These are phyloP conservation scores for Eilema griseolum DNA, from an alignment of 2,888 invertebrate species.

Conservation along the genomic window DNA sequence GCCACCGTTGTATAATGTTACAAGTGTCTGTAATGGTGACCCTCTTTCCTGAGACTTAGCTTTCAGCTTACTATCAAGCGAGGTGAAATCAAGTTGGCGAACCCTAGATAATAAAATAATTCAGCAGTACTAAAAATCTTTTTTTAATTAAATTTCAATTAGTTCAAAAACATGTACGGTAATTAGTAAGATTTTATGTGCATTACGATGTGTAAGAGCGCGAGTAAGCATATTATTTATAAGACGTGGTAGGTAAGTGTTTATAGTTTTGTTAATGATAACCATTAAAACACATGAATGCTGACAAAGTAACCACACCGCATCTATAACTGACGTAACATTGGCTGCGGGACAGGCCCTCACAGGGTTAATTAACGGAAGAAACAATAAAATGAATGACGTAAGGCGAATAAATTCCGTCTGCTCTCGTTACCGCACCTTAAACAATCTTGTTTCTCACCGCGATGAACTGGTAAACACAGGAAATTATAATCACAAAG, in stretches of 20 bases:
- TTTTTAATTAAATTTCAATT: too few species aligned
- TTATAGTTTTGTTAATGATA: not conserved
- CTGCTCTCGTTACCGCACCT: constrained; percentile 9
- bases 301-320: not conserved
- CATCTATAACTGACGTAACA: not conserved
- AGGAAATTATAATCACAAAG: constrained; percentile 25
- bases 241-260: not conserved
- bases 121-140: too few species aligned
- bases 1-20: too few species aligned
- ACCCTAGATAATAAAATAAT: too few species aligned
- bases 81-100: too few species aligned
- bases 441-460: constrained; percentile 15
- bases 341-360: not conserved
- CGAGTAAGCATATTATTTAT: not conserved
- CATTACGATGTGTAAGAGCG: too few species aligned
- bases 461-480: constrained; percentile 11
- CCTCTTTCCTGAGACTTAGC: too few species aligned
- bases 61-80: too few species aligned
- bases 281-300: not conserved
- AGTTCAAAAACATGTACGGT: too few species aligned
- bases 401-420: constrained; percentile 16
- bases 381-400: constrained; percentile 16
- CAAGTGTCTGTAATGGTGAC: too few species aligned
- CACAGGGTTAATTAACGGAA: constrained; percentile 13
- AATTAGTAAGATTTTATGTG: too few species aligned